phyloP scores from a whole-genome alignment of 2,888 invertebrate genomes.

The Stenchaetothrips biformis region DNA sequence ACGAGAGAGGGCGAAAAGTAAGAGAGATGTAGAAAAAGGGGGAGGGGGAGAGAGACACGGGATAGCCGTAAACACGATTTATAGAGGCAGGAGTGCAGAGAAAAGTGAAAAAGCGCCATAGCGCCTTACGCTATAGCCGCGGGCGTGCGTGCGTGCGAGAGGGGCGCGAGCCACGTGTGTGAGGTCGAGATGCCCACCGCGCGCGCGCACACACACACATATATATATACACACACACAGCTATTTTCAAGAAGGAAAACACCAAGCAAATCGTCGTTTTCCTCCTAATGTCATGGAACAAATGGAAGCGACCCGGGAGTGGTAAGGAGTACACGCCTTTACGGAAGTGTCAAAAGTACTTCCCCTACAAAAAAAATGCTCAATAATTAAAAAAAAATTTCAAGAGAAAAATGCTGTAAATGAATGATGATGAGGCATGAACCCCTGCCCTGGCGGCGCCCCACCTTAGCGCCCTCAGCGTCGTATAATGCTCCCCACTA shows the following conservation, averaged over 20 bases:
- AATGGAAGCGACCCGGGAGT: too few species aligned
- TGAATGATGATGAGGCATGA: too few species aligned
- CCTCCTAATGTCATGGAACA: too few species aligned
- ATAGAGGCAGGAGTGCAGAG: conserved; percentile 20
- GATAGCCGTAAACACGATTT: conserved; percentile 17
- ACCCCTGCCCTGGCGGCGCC: not conserved
- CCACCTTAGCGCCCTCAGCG: not conserved
- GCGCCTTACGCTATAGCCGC: conserved; percentile 19
- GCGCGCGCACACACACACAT: not conserved
- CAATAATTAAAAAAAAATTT: too few species aligned
- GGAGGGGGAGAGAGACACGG: conserved; percentile 2
- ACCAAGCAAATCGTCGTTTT: too few species aligned
- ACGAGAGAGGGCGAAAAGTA: too few species aligned
- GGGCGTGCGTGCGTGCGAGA: not conserved
- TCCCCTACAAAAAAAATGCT: too few species aligned
- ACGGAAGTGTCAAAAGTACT: too few species aligned
- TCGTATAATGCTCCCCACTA: not conserved
- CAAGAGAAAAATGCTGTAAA: too few species aligned
- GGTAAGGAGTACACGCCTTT: too few species aligned
- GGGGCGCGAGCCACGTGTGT: not conserved
- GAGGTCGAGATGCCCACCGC: too few species aligned
- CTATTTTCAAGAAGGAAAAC: not conserved
- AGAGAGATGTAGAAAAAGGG: not conserved
- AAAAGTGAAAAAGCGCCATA: conserved; percentile 22
- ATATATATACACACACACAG: not conserved